Conservation (phyloP, 2,113 vertebrate genomes). For the Antechinus stuartii region DNA sequence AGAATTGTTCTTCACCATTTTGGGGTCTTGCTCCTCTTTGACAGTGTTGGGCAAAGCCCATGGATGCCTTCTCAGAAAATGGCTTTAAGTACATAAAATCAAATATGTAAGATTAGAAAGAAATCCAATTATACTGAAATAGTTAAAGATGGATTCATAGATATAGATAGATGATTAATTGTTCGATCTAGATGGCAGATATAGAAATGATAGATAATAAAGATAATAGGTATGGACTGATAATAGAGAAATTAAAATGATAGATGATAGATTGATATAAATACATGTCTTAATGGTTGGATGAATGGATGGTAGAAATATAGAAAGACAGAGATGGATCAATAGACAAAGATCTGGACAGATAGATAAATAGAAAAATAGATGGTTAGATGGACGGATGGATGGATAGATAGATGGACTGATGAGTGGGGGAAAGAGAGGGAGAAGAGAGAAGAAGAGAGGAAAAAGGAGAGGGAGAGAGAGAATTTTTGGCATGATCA, state of each 20-base stretch:
- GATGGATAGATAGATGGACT: neutral
- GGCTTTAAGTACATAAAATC: no score
- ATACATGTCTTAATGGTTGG: neutral
- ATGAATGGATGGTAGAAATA: no score
- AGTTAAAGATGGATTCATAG: neutral
- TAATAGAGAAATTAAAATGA: neutral
- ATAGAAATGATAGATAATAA: neutral
- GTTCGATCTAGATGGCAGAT: neutral
- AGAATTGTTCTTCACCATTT: neutral
- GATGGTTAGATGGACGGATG: neutral
- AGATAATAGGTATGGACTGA: neutral
- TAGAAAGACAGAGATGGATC: no score
- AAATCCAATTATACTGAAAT: neutral
- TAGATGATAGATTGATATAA: neutral
- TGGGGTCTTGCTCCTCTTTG: neutral
- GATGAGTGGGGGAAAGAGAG: no score
- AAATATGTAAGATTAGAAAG: neutral
- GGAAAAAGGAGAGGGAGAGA: no score
- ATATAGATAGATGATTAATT: neutral
- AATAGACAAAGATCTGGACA: no score
- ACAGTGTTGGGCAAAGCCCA: neutral
- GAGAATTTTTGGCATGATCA: neutral
- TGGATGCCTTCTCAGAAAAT: neutral
- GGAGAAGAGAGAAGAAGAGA: no score
- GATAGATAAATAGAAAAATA: no score